Conservation (phyloP, 37 sponge, comb jelly and placozoan species). For the Beroe forskalii region DNA sequence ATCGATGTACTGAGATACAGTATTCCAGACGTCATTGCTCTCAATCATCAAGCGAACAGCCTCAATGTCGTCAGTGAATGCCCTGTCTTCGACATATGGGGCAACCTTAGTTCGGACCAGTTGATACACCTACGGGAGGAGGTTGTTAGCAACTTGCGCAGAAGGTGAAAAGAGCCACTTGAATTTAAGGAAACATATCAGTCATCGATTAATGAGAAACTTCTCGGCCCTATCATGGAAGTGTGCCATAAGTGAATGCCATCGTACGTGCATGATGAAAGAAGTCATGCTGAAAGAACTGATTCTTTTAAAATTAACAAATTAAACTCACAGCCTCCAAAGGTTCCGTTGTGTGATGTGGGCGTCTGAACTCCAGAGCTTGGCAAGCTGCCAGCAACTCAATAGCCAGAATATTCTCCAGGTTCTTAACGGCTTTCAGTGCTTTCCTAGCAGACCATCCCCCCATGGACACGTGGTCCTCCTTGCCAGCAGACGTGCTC, state of each 20-base stretch:
- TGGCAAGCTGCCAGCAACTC: slow-evolving; percentile 97
- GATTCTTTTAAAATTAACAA: neutral
- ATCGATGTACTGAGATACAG: neutral
- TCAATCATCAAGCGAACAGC: neutral
- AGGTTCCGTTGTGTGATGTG: slow-evolving; percentile 85
- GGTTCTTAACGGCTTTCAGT: slow-evolving; percentile 86
- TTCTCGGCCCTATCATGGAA: no score
- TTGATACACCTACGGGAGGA: slow-evolving; percentile 17
- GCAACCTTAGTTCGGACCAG: neutral
- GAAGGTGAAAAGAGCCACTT: no score
- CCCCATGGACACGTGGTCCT: slow-evolving; percentile 99
- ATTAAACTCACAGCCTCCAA: slow-evolving; percentile 78
- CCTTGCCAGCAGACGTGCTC: slow-evolving; percentile 92
- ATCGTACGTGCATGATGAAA: no score
- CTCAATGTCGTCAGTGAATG: slow-evolving; percentile 27
- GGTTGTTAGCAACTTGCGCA: no score
- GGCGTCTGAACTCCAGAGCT: slow-evolving; percentile 87
- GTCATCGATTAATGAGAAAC: no score
- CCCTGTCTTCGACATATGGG: slow-evolving; percentile 7
- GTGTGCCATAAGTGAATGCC: no score
- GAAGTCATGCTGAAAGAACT: no score
- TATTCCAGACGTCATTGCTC: neutral
- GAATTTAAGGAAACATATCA: no score
- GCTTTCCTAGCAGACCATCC: slow-evolving; percentile 96
- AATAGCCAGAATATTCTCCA: slow-evolving; percentile 91